Base-by-base conservation (phyloP, 2,113 vertebrate species). In the Isurus oxyrinchus region DNA sequence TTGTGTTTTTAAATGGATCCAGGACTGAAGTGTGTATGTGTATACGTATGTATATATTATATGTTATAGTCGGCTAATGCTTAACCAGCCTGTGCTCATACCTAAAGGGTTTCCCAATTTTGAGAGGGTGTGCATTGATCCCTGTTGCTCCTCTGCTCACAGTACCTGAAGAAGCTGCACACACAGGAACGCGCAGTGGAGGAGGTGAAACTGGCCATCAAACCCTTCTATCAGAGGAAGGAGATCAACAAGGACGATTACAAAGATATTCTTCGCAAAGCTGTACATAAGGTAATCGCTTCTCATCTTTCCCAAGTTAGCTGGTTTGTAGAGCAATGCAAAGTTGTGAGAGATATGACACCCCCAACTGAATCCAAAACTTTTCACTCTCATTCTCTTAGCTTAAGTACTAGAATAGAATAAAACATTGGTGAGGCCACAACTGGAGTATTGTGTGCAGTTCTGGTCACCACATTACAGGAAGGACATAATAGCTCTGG, bases 241-340 rank as follows among this genome's bases (percentile, higher is more conserved):
- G 99, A 99, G 97, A 99, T 99, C 97, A 99, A 98, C 97, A 99
- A 99, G 98, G 99, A 99, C 0, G 99, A 99, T 44, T 99, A 99
- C 97, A 99, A 99, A 96, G 99, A 99, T 97, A 99, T 99, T 96
- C 98, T 99, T 96, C 98, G 99, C 96, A 99, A 99, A 97, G 99
- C 99, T 3, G 99, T 99, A 96, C 99, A 99, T 97, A 99, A 99
- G 98, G 99, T 99, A 96, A 97, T 96, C 16, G 27, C 59, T 25
- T 44, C 59, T 2, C 53, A 21, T 0, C 59, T 40, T 5, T 94
- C n/a, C 21, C 55, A 59, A 6, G 1, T 16, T 59, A 2, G 0
- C 23, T n/a, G n/a, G 25, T 90, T 55, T 59, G 25, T 59, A 23
- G 21, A 55, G 2, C 4, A 49, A 13, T 13, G 25, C 81, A 84